Base-by-base conservation (phyloP, 2,888 invertebrate species). In the Leucophenga maculata region DNA sequence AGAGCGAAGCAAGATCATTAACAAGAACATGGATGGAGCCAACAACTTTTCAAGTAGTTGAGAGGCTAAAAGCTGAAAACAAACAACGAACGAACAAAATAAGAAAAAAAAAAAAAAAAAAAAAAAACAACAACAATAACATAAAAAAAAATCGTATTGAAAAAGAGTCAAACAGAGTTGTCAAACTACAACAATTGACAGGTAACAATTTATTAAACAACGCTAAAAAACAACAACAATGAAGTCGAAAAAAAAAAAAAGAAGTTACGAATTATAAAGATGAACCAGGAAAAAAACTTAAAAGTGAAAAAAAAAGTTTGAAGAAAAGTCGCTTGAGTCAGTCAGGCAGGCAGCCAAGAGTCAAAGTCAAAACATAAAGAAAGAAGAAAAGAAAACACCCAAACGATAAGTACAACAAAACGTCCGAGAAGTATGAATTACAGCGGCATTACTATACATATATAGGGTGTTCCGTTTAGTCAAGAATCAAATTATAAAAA, bases 131-230 rank as follows among this genome's bases (percentile, higher is more conserved):
- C 48, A 48, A 48, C 48, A 48, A 48, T 8, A 48, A 48, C 48
- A 48, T 13, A 50, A 50, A 1, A 50, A 50, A 50, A 50, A n/a
- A 50, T n/a, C 18, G n/a, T 50, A 39, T 39, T 9, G 50, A 50
- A 50, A 50, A 50, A 50, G 18, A 50, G 50, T 50, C 50, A 18
- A 50, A 50, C 50, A 50, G 50, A 50, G 50, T 50, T 50, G 50
- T 50, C 50, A 50, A 50, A 50, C 50, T 50, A 18, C 50, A 50
- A 50, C 50, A 50, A 50, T 16, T 50, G 50, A 50, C 50, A 50
- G 50, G 16, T n/a, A 50, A 50, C 50, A 50, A 50, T 50, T 50
- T 50, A 50, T 50, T 50, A 50, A 50, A 50, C 50, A 50, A 50
- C n/a, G 50, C 18, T 8, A 50, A 50, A 1, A 18, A 50, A 18